Conservation (phyloP, 2,888 invertebrate genomes). For the Fragum fragum region DNA sequence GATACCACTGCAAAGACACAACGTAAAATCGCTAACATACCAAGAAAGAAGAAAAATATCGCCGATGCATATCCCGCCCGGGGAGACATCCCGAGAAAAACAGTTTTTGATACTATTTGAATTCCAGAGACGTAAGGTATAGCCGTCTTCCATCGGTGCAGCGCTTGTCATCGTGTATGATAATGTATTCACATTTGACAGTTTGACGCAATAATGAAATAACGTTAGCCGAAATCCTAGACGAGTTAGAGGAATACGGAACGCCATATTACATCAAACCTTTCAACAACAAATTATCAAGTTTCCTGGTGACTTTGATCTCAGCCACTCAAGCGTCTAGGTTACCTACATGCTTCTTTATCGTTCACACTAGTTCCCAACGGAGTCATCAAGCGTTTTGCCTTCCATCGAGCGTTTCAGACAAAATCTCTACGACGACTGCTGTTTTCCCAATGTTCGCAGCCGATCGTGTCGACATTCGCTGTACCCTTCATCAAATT, state of each 20-base stretch:
- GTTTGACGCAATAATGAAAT: neutral
- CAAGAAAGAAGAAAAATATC: neutral
- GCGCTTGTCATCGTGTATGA: neutral
- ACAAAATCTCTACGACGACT: neutral
- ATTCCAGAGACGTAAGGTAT: neutral
- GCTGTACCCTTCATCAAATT: neutral
- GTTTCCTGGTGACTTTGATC: constrained; percentile 56
- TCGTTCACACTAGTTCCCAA: constrained; percentile 43
- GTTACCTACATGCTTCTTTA: constrained; percentile 62
- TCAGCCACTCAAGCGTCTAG: constrained; percentile 38
- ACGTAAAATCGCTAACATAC: constrained; percentile 2
- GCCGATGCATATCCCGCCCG: neutral
- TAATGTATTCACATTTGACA: neutral
- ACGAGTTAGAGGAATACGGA: neutral
- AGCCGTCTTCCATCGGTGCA: neutral
- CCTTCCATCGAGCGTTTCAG: constrained; percentile 18
- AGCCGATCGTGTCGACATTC: neutral
- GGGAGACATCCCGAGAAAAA: neutral
- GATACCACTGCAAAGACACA: constrained; percentile 20
- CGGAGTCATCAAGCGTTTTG: constrained; percentile 60
- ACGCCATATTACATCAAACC: constrained; percentile 11
- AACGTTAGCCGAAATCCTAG: neutral
- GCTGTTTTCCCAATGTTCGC: neutral
- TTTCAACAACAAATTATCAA: constrained; percentile 41
- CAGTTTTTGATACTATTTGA: constrained; percentile 5